Evolutionary conservation across 1,140 invertebrate genomes (phyloP), one percentile per base, ranked within the genome.

Genomic region (Drosophila eugracilis): DNA sequence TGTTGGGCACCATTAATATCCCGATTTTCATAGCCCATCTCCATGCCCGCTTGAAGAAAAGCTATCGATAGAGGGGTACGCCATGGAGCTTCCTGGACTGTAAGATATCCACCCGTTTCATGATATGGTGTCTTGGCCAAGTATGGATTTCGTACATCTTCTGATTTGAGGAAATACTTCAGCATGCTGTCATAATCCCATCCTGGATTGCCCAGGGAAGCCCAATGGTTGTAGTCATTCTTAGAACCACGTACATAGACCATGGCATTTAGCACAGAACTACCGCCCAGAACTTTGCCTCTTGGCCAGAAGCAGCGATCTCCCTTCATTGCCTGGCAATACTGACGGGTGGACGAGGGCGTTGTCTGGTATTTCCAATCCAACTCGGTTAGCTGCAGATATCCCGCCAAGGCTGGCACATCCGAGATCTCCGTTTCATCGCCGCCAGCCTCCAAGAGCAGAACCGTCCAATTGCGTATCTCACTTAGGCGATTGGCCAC

Each of bases 351-450:
- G 3, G 93, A 93, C 53, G 96, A 96, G 0, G 97, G 96, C 6
- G 95, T 95, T 7, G 97, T 98, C 92, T 97, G 95, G 91, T 97
- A 98, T 91, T 97, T 95, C 98, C 98, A 99, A 92, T 99, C 98
- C 79, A 97, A 92, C 6, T 96, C 95, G 0, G 95, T 95, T 4
- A 96, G 93, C 79, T 97, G 96, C 5, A 94, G 94, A 70, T 96
- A 97, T 0, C 95, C 95, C 10, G 95, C 95, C 36, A 97, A 85
- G 0, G 95, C 93, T 0, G 96, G 96, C 14, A 97, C 94, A 81
- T 96, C 95, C 0, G 96, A 95, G 44, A 97, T 95, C 91, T 96
- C 95, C 39, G 94, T 96, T 78, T 97, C 97, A 90, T 97, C 95
- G 9, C 95, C 94, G 6, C 97, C 97, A 0, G 96, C 96, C 92